Percentiles rank a stretch among this genome's conserved stretches.
Conservation (phyloP, 1,140 invertebrate species). For the Chlorops oryzae region DNA sequence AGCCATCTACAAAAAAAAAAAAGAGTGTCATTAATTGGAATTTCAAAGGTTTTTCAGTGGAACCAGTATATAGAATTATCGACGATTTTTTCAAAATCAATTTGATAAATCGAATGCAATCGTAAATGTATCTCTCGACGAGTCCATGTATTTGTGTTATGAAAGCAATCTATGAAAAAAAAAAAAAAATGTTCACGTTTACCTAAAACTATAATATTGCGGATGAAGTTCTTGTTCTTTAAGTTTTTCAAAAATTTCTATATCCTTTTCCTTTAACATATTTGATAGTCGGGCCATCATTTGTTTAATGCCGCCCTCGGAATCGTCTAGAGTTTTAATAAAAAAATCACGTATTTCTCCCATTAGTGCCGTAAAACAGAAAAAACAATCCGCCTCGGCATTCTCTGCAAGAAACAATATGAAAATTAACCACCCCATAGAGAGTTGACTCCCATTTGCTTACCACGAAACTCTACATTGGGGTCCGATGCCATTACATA, state of each 20-base stretch:
- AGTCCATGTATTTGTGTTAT: too few relatives aligned
- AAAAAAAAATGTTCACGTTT: too few relatives aligned
- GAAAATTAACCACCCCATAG: conserved; percentile 4
- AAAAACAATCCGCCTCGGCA: conserved; percentile 96
- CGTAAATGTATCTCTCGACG: too few relatives aligned
- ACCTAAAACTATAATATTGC: conserved; percentile 91
- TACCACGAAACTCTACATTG: conserved; percentile 72
- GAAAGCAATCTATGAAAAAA: too few relatives aligned
- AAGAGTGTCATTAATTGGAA: too few relatives aligned
- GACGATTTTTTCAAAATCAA: too few relatives aligned
- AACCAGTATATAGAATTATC: too few relatives aligned
- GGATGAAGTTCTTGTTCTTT: conserved; percentile 81
- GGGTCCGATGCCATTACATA: conserved; percentile 92
- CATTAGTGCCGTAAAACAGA: conserved; percentile 97
- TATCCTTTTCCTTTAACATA: conserved; percentile 71
- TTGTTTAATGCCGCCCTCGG: conserved; percentile 78
- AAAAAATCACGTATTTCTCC: conserved; percentile 96
- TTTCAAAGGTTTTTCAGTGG: neutral
- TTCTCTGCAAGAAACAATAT: conserved; percentile 60
- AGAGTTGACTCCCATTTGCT: too few relatives aligned
- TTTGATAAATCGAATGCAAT: too few relatives aligned
- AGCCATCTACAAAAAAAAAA: conserved; percentile 65
- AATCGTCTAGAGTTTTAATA: conserved; percentile 90
- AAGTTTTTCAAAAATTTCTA: conserved; percentile 67
- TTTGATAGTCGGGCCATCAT: conserved; percentile 76